phyloP scores from a whole-genome alignment of 35 echinoderm and acorn worm species.

The Lytechinus pictus region DNA sequence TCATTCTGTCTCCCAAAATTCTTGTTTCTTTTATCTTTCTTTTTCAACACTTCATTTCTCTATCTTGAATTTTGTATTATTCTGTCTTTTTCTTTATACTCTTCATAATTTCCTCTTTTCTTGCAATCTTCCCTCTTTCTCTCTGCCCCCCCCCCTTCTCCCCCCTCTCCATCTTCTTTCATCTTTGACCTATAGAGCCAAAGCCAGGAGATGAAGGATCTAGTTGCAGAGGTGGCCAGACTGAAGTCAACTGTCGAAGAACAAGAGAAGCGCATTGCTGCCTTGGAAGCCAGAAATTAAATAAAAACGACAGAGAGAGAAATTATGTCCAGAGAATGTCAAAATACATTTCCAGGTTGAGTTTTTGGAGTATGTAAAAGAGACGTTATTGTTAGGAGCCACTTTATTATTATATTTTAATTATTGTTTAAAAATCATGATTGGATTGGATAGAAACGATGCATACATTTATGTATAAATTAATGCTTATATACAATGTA shows the following conservation, averaged over 20 bases:
- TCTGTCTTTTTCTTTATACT: background rate
- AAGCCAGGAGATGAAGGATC: constrained; percentile 63
- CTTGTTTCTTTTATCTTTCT: background rate
- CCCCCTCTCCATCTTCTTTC: background rate
- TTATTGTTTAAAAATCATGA: background rate
- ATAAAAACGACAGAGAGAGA: background rate
- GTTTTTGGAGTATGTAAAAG: background rate
- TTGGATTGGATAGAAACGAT: background rate
- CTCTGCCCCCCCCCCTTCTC: background rate
- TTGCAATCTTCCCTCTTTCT: background rate
- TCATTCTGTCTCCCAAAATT: background rate
- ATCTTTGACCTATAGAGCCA: constrained; percentile 51
- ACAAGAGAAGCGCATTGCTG: constrained; percentile 62
- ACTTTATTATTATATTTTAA: background rate
- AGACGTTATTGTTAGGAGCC: background rate
- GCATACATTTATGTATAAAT: background rate
- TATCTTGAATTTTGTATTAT: background rate
- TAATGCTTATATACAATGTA: background rate
- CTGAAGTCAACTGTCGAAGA: constrained; percentile 56
- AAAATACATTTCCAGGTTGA: background rate
- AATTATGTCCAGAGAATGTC: background rate
- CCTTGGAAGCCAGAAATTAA: constrained; percentile 14
- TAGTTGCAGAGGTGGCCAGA: constrained; percentile 38
- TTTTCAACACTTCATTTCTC: background rate
- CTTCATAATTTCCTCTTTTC: background rate